Evolutionary conservation across 2,888 invertebrate genomes (phyloP).

Genomic region (Ennomos fuscantarius): DNA sequence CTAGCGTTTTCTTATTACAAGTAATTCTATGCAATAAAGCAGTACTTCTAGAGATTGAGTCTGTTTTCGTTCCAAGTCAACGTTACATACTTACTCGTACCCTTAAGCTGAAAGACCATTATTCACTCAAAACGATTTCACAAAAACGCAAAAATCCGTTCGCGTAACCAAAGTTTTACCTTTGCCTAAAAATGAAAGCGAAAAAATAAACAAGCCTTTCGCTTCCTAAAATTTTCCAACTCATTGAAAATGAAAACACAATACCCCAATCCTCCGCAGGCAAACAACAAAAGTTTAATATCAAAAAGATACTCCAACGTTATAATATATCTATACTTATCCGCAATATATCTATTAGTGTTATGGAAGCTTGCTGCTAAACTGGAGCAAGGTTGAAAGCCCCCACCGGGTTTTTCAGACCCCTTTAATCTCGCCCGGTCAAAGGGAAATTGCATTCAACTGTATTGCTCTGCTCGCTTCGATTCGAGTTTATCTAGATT

Average conservation of each 20-base stretch:
- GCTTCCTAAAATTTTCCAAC: conserved; percentile 15
- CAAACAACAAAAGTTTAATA: conserved; percentile 26
- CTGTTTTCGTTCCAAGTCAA: too few relatives aligned
- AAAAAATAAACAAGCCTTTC: conserved; percentile 16
- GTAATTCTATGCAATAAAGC: too few relatives aligned
- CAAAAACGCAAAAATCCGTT: too few relatives aligned
- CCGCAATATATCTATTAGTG: conserved; percentile 19
- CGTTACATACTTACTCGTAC: too few relatives aligned
- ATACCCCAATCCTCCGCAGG: conserved; percentile 14
- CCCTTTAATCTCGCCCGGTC: conserved; percentile 38
- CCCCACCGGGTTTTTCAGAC: conserved; percentile 35
- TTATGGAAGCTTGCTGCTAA: conserved; percentile 34
- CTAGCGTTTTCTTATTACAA: too few relatives aligned
- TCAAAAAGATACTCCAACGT: conserved; percentile 33
- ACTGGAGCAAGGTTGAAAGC: conserved; percentile 37
- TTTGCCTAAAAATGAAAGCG: conserved; percentile 2
- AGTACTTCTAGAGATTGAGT: too few relatives aligned
- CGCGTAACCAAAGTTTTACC: too few relatives aligned
- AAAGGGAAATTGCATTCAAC: conserved; percentile 39
- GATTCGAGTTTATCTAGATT: conserved; percentile 29
- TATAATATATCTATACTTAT: conserved; percentile 19
- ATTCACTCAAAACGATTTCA: too few relatives aligned
- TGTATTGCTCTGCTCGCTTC: conserved; percentile 31
- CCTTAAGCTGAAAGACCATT: too few relatives aligned
- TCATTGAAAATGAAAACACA: conserved; percentile 28